These are phyloP conservation scores for Palythoa grandiflora DNA, from an alignment of 92 coral and sea anemone genomes.

Conservation along the genomic window DNA sequence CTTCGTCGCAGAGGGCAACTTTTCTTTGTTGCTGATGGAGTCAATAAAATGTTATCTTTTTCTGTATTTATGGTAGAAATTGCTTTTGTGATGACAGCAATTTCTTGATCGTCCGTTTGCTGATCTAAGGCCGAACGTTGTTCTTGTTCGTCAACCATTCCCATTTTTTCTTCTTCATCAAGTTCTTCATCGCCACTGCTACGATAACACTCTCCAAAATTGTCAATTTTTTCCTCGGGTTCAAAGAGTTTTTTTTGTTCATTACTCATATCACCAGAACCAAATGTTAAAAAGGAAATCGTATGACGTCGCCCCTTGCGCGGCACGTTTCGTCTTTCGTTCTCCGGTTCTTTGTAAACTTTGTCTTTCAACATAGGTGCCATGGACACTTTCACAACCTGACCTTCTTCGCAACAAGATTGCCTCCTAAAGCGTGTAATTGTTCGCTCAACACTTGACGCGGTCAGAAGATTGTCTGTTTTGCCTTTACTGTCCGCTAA, in stretches of 20 bases:
- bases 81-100: not conserved
- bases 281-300: not conserved
- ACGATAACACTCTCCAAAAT: not conserved
- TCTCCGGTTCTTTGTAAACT: not conserved
- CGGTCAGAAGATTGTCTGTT: not conserved
- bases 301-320: not conserved
- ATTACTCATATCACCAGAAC: not conserved
- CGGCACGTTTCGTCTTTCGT: too few species aligned
- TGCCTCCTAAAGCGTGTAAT: not conserved
- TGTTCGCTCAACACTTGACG: not conserved
- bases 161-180: not conserved
- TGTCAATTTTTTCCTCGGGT: not conserved
- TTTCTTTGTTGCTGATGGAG: not conserved
- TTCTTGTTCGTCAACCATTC: not conserved
- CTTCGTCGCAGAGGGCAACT: not conserved
- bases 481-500: not conserved
- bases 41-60: not conserved
- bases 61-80: too few species aligned
- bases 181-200: not conserved
- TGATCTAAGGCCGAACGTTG: not conserved
- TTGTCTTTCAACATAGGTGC: not conserved
- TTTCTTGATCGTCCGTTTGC: not conserved
- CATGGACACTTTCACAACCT: not conserved
- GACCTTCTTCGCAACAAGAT: not conserved
- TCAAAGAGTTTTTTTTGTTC: not conserved